A percentile compares a stretch with the other conserved stretches of the same genome.
Evolutionary conservation across 2,113 vertebrate genomes (phyloP).

Genomic region (Ageneiosus marmoratus): DNA sequence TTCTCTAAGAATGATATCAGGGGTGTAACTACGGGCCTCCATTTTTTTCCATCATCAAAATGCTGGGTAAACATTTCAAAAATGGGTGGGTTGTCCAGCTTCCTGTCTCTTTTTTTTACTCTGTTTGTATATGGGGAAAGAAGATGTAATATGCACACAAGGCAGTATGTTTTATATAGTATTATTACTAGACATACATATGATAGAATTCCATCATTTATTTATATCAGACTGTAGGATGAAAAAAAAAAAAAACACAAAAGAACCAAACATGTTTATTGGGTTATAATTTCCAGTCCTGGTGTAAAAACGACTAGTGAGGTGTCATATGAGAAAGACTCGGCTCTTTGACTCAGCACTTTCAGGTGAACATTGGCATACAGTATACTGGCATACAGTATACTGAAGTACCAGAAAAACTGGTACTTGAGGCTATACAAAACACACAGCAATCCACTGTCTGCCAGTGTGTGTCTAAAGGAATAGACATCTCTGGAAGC

Average conservation of each 20-base stretch:
- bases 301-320: background rate
- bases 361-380: background rate
- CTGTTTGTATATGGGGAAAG: background rate
- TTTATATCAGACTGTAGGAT: background rate
- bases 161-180: background rate
- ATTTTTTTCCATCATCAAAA: background rate
- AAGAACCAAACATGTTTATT: too few species aligned
- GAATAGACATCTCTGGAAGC: too few species aligned
- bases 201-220: background rate
- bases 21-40: background rate
- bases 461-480: too few species aligned
- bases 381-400: background rate
- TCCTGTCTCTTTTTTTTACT: background rate
- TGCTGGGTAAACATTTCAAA: background rate
- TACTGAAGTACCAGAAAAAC: too few species aligned
- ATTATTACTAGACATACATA: background rate
- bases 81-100: background rate
- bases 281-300: background rate
- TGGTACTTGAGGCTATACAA: too few species aligned
- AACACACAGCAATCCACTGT: too few species aligned
- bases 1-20: background rate
- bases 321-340: background rate
- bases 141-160: background rate
- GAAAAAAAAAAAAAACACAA: too few species aligned
- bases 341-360: background rate